These are phyloP conservation scores for Lepidurus packardi DNA, from an alignment of 1,140 invertebrate species.

Conservation along the genomic window DNA sequence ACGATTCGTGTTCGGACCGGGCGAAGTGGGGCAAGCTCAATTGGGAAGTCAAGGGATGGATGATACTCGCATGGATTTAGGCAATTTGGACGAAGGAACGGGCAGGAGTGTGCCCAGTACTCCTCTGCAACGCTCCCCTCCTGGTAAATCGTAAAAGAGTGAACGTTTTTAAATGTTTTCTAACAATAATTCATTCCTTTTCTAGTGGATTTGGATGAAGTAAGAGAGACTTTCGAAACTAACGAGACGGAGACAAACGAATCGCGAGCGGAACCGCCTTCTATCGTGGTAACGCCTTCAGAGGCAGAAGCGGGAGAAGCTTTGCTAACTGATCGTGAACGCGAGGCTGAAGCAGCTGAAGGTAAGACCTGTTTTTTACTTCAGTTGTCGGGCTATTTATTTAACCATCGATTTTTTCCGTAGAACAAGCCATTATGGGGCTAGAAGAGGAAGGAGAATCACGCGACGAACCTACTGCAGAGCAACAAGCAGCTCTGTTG, in stretches of 20 bases:
- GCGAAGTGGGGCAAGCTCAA: conserved; percentile 43
- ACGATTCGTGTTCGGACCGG: conserved; percentile 33
- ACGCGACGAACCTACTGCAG: not conserved
- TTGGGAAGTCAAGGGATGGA: conserved; percentile 61
- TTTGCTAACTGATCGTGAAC: conserved; percentile 8
- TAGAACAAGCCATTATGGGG: conserved; percentile 12
- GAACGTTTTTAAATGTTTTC: not conserved
- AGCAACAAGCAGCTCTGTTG: conserved; percentile 6
- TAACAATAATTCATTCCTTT: not conserved
- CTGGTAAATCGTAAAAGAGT: conserved; percentile 39
- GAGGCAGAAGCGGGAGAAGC: not conserved
- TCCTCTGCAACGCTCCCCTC: conserved; percentile 64
- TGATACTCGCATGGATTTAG: conserved; percentile 68
- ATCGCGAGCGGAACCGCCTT: not conserved
- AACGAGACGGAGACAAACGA: not conserved
- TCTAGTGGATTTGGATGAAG: not conserved
- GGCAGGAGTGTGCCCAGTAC: conserved; percentile 65
- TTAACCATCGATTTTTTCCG: not conserved
- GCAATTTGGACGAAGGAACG: conserved; percentile 60
- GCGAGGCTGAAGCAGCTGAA: conserved; percentile 26
- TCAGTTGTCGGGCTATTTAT: too few relatives aligned
- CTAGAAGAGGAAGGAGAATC: not conserved
- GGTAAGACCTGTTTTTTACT: not conserved
- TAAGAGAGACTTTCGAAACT: not conserved
- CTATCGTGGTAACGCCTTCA: conserved; percentile 23